Percentiles rank a stretch among this genome's conserved stretches.
These are phyloP conservation scores for Thereuonema tuberculata DNA, from an alignment of 1,140 invertebrate genomes.

Conservation along the genomic window DNA sequence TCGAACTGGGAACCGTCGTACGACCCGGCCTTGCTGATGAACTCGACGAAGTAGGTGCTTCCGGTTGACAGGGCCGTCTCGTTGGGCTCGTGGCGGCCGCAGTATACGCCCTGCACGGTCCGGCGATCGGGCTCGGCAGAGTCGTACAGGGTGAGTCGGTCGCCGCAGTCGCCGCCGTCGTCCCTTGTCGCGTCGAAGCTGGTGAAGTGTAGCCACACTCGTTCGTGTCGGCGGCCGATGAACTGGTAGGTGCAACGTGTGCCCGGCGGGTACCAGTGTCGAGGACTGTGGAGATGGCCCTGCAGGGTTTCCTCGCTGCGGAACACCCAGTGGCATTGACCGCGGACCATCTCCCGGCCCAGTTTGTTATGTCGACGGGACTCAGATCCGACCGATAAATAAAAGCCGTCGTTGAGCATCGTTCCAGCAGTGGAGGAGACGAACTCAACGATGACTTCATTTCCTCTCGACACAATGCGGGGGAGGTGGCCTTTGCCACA, in stretches of 20 bases:
- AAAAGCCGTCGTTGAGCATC: constrained; percentile 76
- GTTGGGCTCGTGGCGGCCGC: neutral
- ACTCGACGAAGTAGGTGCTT: neutral
- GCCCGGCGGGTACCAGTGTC: constrained; percentile 81
- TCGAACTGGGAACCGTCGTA: constrained; percentile 52
- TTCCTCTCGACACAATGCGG: constrained; percentile 33
- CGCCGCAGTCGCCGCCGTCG: neutral
- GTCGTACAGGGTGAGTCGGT: neutral
- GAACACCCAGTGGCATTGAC: neutral
- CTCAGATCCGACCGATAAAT: constrained; percentile 40
- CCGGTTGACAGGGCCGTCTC: neutral
- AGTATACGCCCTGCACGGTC: neutral
- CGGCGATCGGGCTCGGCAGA: neutral
- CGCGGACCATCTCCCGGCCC: neutral
- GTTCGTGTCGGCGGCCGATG: constrained; percentile 51
- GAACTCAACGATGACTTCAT: constrained; percentile 79
- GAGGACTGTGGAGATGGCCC: constrained; percentile 43
- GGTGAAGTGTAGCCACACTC: constrained; percentile 5
- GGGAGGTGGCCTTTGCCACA: constrained; percentile 6
- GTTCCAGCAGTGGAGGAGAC: constrained; percentile 73
- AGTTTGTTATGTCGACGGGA: neutral
- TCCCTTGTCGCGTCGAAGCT: neutral
- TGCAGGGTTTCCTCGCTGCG: neutral
- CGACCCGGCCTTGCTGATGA: constrained; percentile 26
- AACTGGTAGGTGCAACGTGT: constrained; percentile 81